These are phyloP conservation scores for Hypomesus transpacificus DNA, from an alignment of 2,113 vertebrate species.

Conservation along the genomic window DNA sequence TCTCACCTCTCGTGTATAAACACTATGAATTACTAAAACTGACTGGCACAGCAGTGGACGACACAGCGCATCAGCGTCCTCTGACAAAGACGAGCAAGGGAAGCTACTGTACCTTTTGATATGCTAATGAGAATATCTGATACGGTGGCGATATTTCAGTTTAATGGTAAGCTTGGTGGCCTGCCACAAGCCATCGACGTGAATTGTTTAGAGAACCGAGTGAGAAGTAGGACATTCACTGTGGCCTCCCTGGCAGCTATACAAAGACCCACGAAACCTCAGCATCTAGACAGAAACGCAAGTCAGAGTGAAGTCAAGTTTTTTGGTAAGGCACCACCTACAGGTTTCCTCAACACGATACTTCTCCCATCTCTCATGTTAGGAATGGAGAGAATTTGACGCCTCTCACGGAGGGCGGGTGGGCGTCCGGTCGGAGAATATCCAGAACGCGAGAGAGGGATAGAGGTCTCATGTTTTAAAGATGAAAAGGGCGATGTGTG, in stretches of 20 bases:
- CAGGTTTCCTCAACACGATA: no score
- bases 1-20: constrained; percentile 69
- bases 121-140: constrained; percentile 64
- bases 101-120: constrained; percentile 58
- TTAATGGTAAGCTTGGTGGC: constrained; percentile 68
- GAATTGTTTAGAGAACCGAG: constrained; percentile 64
- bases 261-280: constrained; percentile 45
- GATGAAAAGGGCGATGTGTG: constrained; percentile 31
- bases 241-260: constrained; percentile 53
- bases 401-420: constrained; percentile 33
- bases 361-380: background rate
- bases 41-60: constrained; percentile 54
- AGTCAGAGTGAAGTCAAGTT: constrained; percentile 42
- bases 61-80: constrained; percentile 46
- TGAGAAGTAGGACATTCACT: constrained; percentile 58
- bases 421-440: constrained; percentile 22
- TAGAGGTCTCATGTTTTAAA: constrained; percentile 58
- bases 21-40: constrained; percentile 70
- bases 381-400: constrained; percentile 13
- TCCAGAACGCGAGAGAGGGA: background rate
- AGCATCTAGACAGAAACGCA: background rate
- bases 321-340: no score
- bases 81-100: constrained; percentile 45
- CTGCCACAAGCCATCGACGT: constrained; percentile 55
- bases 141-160: constrained; percentile 56